These are phyloP conservation scores for Dryobota labecula DNA, from an alignment of 2,888 invertebrate genomes.

Conservation along the genomic window DNA sequence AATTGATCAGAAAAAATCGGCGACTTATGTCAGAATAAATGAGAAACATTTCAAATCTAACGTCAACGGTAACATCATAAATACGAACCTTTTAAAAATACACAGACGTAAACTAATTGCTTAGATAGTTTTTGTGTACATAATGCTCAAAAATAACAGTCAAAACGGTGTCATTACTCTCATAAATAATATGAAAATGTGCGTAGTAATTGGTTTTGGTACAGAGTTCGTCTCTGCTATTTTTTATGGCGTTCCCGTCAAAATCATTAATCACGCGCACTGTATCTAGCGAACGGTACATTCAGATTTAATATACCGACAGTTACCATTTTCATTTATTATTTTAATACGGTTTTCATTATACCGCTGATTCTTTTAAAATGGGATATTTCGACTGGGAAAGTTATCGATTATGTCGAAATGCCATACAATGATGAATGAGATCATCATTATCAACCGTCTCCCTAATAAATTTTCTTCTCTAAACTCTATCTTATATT, in stretches of 20 bases:
- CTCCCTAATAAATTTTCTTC: not conserved
- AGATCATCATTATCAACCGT: no score
- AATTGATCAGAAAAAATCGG: slow-evolving; percentile 16
- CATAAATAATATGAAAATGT: slow-evolving; percentile 48
- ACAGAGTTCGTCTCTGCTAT: slow-evolving; percentile 57
- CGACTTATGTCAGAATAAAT: slow-evolving; percentile 18
- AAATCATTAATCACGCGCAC: slow-evolving; percentile 58
- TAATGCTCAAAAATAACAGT: slow-evolving; percentile 35
- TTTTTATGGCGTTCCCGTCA: slow-evolving; percentile 59
- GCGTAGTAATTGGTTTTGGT: slow-evolving; percentile 55
- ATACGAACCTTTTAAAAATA: slow-evolving; percentile 32
- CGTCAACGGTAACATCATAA: slow-evolving; percentile 32
- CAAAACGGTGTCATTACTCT: slow-evolving; percentile 39
- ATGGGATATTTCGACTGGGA: not conserved
- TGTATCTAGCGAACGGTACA: slow-evolving; percentile 45
- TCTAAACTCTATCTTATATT: not conserved
- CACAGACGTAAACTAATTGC: slow-evolving; percentile 50
- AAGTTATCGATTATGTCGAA: not conserved
- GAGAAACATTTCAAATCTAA: slow-evolving; percentile 27
- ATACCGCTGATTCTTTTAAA: slow-evolving; percentile 1
- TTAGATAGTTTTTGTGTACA: slow-evolving; percentile 33
- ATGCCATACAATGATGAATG: not conserved
- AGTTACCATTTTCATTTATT: slow-evolving; percentile 56
- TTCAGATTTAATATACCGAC: slow-evolving; percentile 60
- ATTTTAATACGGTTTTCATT: slow-evolving; percentile 43